phyloP scores from a whole-genome alignment of 2,797 vertebrate species.

The Danio jaintianensis region DNA sequence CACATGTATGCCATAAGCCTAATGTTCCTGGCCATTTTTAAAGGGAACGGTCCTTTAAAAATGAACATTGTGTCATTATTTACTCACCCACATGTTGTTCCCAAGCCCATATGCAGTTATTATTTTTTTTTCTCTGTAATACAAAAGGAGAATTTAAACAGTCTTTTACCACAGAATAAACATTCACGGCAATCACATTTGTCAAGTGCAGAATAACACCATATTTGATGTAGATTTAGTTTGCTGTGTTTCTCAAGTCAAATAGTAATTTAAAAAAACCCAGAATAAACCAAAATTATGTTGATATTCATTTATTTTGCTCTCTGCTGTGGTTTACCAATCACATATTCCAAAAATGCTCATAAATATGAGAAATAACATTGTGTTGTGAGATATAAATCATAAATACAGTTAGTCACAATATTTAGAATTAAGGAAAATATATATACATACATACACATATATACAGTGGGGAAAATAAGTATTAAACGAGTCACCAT shows the following conservation, averaged over 20 bases:
- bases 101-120: not conserved
- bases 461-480: too few species aligned
- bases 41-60: not conserved
- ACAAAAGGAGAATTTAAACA: not conserved
- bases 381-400: too few species aligned
- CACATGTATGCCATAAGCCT: constrained; percentile 1
- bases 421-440: too few species aligned
- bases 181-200: not conserved
- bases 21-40: constrained; percentile 11
- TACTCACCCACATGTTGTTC: constrained; percentile 1
- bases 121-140: not conserved
- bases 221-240: not conserved
- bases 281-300: not conserved
- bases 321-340: not conserved
- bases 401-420: too few species aligned
- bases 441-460: too few species aligned
- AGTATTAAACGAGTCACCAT: too few species aligned
- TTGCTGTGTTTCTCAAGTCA: not conserved
- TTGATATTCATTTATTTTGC: not conserved
- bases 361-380: not conserved
- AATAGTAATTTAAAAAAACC: too few species aligned
- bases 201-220: not conserved
- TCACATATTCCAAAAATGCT: not conserved
- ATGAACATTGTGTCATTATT: not conserved
- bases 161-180: not conserved